Base-by-base conservation (phyloP, 2,888 invertebrate genomes). In the Caenorhabditis sp. region DNA sequence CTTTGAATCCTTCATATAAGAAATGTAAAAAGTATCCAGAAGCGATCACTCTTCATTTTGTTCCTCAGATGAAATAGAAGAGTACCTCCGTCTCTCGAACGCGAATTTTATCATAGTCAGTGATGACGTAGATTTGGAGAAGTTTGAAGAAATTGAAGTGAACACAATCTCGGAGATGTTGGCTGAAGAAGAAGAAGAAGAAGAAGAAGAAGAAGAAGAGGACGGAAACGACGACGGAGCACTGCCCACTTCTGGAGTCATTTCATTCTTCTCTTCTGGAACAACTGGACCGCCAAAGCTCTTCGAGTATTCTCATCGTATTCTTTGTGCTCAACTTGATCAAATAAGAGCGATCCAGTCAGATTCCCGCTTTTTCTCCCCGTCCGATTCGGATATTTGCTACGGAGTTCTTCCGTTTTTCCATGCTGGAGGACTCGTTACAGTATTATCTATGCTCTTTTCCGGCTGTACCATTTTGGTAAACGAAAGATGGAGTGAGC, bases 191-290 rank as follows among this genome's bases (percentile, higher is more conserved):
- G 11, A 26, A 37, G 30, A n/a, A 9, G 48, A 55, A 15, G 4
- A 15, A 7, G 39, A 26, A 24, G 39, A 53, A n/a, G 20, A 24
- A n/a, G n/a, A n/a, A n/a, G 45, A 35, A 63, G 9, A 24, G 15
- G 11, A 26, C 30, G 30, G 11, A 9, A 43, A 55, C n/a, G 4
- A 15, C 4, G 39, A 26, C 15, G 39, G 45, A n/a, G 20, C n/a
- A n/a, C 15, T 37, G 2, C 7, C 11, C 13, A n/a, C 39, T 26
- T 59, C 66, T 43, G 55, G 81, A 66, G 80, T 74, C 17, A 62
- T 85, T 22, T 53, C 85, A 3, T 85, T 86, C 62, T 86, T 83
- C 66, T 84, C 83, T 13, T 86, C 86, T 9, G 86, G 86, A 3
- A 85, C 86, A 1, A 85, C 86, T 0, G 85, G 86, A 0, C 76